Conservation (phyloP, 2,797 vertebrate genomes). For the Morus bassanus region DNA sequence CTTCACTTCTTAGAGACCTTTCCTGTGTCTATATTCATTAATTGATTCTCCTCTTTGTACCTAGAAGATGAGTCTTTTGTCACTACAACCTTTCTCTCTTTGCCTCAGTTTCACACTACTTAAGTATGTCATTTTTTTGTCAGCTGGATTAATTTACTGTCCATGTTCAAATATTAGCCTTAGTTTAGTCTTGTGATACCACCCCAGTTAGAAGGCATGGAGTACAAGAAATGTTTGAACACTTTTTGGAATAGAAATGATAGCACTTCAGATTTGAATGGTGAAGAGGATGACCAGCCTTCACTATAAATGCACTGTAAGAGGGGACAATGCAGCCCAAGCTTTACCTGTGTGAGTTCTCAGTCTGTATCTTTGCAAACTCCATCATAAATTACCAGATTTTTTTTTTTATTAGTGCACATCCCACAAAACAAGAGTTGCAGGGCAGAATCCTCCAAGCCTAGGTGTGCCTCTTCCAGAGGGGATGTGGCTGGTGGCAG, state of each 20-base stretch:
- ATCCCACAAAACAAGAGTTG: background rate
- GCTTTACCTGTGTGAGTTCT: background rate
- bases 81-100: background rate
- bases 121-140: background rate
- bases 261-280: background rate
- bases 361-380: background rate
- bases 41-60: background rate
- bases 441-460: background rate
- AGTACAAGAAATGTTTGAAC: background rate
- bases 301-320: background rate
- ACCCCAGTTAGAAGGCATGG: background rate
- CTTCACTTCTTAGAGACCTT: background rate
- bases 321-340: background rate
- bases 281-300: background rate
- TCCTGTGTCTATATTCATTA: background rate
- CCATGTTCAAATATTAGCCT: background rate
- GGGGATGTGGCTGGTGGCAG: background rate
- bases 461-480: background rate
- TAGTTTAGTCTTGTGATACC: background rate
- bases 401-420: background rate
- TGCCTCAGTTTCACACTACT: background rate
- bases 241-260: background rate
- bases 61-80: background rate
- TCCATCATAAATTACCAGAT: background rate
- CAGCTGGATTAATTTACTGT: background rate